Evolutionary conservation across 1,140 invertebrate genomes (phyloP).

Genomic region (Tetramorium simillimum): DNA sequence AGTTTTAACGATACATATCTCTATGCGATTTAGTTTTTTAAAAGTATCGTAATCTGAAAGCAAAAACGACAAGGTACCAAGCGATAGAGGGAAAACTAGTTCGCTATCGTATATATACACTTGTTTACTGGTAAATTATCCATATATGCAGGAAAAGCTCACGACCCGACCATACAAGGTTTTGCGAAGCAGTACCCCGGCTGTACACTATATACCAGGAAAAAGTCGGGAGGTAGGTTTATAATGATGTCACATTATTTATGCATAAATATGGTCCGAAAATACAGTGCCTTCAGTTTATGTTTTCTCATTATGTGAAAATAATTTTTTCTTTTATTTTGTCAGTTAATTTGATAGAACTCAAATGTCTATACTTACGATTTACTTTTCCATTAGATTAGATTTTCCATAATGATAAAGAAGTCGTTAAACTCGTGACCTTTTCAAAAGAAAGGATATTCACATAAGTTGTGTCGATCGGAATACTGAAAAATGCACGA

Average conservation of each 20-base stretch:
- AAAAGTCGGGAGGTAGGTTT: conserved; percentile 73
- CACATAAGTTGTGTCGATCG: too few species aligned
- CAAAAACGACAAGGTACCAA: background rate
- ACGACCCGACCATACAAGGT: conserved; percentile 60
- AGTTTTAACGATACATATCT: background rate
- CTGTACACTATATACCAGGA: conserved; percentile 71
- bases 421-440: background rate
- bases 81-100: background rate
- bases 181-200: conserved; percentile 71
- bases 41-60: too few species aligned
- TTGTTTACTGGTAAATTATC: conserved; percentile 3
- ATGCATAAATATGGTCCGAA: conserved; percentile 3
- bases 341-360: background rate
- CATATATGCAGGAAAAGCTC: conserved; percentile 63
- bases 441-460: conserved; percentile 20
- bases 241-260: background rate
- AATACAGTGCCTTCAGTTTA: background rate
- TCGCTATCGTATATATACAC: background rate
- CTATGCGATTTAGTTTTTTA: background rate
- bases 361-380: background rate
- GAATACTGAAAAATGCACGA: background rate
- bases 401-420: background rate
- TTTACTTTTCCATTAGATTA: background rate
- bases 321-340: background rate
- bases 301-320: background rate